Evolutionary conservation across 2,888 invertebrate genomes (phyloP).

Genomic region (Gandaritis pyraliata): DNA sequence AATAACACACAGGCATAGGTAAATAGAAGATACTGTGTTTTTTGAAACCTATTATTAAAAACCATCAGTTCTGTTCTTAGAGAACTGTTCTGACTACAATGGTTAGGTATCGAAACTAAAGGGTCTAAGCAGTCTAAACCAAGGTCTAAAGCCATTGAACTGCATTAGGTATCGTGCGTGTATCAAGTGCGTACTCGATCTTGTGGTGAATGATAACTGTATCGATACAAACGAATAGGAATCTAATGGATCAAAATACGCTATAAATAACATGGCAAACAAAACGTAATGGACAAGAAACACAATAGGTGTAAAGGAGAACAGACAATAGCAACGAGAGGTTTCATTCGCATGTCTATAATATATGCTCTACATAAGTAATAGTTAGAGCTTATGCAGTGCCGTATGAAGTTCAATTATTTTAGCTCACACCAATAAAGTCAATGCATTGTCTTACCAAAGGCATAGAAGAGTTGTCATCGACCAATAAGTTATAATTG

Average conservation of each 20-base stretch:
- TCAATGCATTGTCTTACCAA: no score
- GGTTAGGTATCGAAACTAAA: no score
- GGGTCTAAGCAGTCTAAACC: no score
- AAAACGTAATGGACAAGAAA: constrained; percentile 34
- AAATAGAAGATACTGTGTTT: no score
- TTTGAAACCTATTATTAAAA: no score
- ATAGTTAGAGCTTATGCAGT: not conserved
- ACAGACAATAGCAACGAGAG: constrained; percentile 29
- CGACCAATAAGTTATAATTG: no score
- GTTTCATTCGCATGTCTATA: constrained; percentile 33
- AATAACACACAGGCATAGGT: no score
- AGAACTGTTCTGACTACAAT: no score
- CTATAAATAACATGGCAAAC: constrained; percentile 22
- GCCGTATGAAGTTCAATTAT: not conserved
- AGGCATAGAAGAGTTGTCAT: no score
- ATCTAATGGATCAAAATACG: constrained; percentile 24
- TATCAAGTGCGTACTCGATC: not conserved
- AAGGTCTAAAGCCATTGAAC: no score
- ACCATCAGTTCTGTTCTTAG: no score
- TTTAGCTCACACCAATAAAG: not conserved
- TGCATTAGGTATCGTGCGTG: no score
- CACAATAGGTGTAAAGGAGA: constrained; percentile 40
- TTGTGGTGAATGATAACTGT: constrained; percentile 23
- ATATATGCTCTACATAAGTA: constrained; percentile 10
- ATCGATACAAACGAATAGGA: constrained; percentile 13